Evolutionary conservation across 2,888 invertebrate genomes (phyloP).

Genomic region (Plebejus melissa): DNA sequence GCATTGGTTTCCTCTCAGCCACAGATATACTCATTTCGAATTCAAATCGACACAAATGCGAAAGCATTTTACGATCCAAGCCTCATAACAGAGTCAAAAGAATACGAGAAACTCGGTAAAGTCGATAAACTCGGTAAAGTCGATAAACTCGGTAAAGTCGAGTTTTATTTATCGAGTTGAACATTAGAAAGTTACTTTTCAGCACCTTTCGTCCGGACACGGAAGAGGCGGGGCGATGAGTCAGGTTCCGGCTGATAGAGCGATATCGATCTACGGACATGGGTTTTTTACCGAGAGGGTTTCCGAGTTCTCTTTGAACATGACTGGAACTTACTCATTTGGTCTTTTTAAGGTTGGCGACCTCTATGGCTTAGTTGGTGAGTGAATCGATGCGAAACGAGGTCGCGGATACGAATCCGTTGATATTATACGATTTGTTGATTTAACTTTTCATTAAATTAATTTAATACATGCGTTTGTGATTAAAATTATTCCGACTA

Average conservation of each 20-base stretch:
- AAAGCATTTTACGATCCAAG: conserved; percentile 10
- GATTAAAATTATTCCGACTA: too few relatives aligned
- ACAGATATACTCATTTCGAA: neutral
- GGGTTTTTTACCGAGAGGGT: neutral
- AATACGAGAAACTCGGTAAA: neutral
- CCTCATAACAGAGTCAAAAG: conserved; percentile 17
- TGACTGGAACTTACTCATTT: neutral
- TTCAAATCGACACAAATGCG: neutral
- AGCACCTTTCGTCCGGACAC: conserved; percentile 29
- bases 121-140: conserved; percentile 6
- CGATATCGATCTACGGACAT: conserved; percentile 27
- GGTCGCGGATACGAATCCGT: neutral
- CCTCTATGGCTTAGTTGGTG: too few relatives aligned
- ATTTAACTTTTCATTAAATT: too few relatives aligned
- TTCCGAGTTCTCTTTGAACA: neutral
- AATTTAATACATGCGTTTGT: too few relatives aligned
- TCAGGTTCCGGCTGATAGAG: conserved; percentile 29
- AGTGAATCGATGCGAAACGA: too few relatives aligned
- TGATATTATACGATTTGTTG: neutral
- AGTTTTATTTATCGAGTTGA: conserved; percentile 24
- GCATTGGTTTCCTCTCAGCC: neutral
- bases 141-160: conserved; percentile 5
- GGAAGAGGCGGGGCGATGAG: conserved; percentile 34
- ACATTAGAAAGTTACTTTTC: conserved; percentile 21
- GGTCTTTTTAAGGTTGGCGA: too few relatives aligned